Base-by-base conservation (phyloP, 2,888 invertebrate species). In the Callyntrura guangdongensis region DNA sequence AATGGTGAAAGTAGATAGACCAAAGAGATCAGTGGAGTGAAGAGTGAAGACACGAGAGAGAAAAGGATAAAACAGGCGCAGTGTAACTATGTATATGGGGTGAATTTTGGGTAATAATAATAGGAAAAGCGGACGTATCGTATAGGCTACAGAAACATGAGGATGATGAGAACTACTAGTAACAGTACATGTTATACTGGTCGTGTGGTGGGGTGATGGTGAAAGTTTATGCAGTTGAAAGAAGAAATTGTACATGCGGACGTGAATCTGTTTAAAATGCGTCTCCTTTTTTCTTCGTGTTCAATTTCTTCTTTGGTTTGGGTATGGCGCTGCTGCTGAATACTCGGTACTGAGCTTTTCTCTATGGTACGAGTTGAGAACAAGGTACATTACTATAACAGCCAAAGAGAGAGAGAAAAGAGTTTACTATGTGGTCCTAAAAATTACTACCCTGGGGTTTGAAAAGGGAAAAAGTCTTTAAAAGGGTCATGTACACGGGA, bases 1-100 rank as follows among this genome's bases (percentile, higher is more conserved):
- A 86, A 86, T 86, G 77, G 77, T 27, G 17, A 67, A 67, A 59
- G 81, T 81, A 86, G 45, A 86, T 77, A 77, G 74, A 86, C 36
- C 74, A 86, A 74, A 56, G 36, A 86, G 86, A 86, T 74, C 86
- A 74, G 47, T 74, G 56, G 86, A 77, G 59, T 59, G 86, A 86
- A 86, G 86, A 77, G 59, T 59, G 86, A 86, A 86, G 47, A 59
- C 59, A 86, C 67, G 64, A 25, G 67, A 25, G 67, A 12, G 20
- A 83, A 83, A 17, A 1, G 25, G 47, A 45, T 22, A 83, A 6
- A 2, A 64, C 20, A 64, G 11, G n/a, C 12, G 64, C 17, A 3
- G 45, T 81, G 27, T 72, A 45, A n/a, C n/a, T 36, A 72, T 1
- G n/a, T 14, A 27, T 72, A 72, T 9, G 12, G 9, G 36, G 49